phyloP scores from a whole-genome alignment of 2,797 vertebrate genomes.

The Trachops cirrhosus region DNA sequence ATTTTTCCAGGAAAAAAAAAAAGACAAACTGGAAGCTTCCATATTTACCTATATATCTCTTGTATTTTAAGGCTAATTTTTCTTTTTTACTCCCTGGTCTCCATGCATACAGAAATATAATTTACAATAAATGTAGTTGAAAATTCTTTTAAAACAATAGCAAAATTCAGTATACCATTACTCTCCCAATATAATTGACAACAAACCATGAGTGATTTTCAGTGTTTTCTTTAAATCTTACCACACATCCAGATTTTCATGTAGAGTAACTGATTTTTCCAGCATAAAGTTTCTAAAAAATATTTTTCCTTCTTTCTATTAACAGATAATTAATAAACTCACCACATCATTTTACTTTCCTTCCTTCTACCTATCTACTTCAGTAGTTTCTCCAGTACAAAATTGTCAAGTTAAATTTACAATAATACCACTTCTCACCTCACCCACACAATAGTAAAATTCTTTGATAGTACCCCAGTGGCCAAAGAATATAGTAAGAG shows the following conservation, averaged over 20 bases:
- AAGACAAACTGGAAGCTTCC: background rate
- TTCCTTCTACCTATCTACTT: background rate
- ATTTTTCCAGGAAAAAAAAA: background rate
- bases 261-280: background rate
- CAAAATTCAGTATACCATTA: background rate
- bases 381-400: background rate
- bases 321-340: background rate
- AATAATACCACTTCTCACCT: background rate
- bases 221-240: background rate
- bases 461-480: background rate
- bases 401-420: background rate
- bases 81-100: background rate
- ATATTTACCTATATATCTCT: background rate
- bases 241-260: background rate
- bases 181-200: background rate
- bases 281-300: background rate
- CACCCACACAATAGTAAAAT: background rate
- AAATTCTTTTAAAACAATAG: background rate
- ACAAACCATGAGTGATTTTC: background rate
- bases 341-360: background rate
- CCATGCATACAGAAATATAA: background rate
- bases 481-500: background rate
- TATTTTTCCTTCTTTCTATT: background rate
- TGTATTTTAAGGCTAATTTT: background rate
- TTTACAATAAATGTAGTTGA: background rate